Base-by-base conservation (phyloP, 1,140 invertebrate genomes). In the Drosophila leontia region DNA sequence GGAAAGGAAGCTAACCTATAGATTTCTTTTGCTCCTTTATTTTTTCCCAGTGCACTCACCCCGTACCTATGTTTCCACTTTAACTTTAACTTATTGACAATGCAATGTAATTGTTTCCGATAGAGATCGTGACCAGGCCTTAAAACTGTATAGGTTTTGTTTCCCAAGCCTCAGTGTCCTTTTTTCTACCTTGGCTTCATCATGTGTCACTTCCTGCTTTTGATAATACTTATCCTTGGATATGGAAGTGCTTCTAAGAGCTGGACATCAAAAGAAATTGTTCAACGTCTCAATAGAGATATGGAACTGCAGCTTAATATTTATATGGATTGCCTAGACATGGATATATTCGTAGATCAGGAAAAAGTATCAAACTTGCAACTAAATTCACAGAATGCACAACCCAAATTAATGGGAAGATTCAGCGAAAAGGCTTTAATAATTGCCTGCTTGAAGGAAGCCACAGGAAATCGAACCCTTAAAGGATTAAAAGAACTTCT, bases 81-180 rank as follows among this genome's bases (percentile, higher is more conserved):
- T 3, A 77, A 78, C 65, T 60, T 37, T 9, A 47, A 71, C 19
- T 50, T 71, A 72, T 61, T 78, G 45, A 77, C 56, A 77, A 75
- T 75, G 62, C 72, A 23, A 35, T 56, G 75, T 68, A 68, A 57
- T 76, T 75, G 70, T 75, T 65, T 58, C 42, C 50, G 74, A 77
- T 77, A 42, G 42, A 56, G 47, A 76, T 77, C 75, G 44, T 63
- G 47, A 26, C 56, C 48, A 23, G 57, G 42, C 29, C 69, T 74
- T 74, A 74, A 75, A 75, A 74, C 35, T 41, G 35, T 29, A 35
- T 42, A 42, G 56, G 2, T 41, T 29, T 41, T 37, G 45, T 37
- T 35, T 6, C 37, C 44, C 19, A 59, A 50, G 48, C 39, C 29
- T 26, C 58, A 75, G 71, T 75, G 34, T 74, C 71, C 71, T 75